phyloP scores from a whole-genome alignment of 2,888 invertebrate species.

The Anagyrus pseudococci region DNA sequence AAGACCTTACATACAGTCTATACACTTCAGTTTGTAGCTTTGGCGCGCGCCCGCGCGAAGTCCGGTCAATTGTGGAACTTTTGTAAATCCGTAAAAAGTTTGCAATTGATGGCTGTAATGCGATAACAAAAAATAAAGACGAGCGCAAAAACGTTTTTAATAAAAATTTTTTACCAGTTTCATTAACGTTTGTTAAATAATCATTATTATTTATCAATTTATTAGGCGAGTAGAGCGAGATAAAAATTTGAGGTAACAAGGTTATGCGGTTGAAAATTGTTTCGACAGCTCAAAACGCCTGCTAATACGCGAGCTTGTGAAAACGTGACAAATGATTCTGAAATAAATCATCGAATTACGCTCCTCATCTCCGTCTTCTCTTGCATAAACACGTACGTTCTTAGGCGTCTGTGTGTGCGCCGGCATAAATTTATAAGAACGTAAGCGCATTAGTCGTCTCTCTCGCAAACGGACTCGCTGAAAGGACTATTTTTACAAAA shows the following conservation, averaged over 20 bases:
- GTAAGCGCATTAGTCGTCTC: slow-evolving; percentile 19
- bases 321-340: slow-evolving; percentile 19
- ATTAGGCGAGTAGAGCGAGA: too few species aligned
- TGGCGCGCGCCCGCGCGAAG: slow-evolving; percentile 15
- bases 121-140: slow-evolving; percentile 3
- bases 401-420: background rate
- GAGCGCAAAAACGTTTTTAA: too few species aligned
- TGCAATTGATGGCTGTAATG: background rate
- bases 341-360: slow-evolving; percentile 16
- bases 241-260: too few species aligned
- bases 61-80: slow-evolving; percentile 33
- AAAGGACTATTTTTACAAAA: background rate
- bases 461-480: background rate
- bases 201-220: too few species aligned
- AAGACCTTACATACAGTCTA: background rate
- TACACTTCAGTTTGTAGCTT: background rate
- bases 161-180: too few species aligned
- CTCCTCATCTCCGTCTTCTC: background rate
- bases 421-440: background rate
- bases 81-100: slow-evolving; percentile 36
- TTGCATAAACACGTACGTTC: background rate
- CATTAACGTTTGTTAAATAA: too few species aligned
- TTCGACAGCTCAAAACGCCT: background rate
- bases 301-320: background rate
- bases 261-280: too few species aligned